Base-by-base conservation (phyloP, 2,888 invertebrate species). In the Biston betularia region DNA sequence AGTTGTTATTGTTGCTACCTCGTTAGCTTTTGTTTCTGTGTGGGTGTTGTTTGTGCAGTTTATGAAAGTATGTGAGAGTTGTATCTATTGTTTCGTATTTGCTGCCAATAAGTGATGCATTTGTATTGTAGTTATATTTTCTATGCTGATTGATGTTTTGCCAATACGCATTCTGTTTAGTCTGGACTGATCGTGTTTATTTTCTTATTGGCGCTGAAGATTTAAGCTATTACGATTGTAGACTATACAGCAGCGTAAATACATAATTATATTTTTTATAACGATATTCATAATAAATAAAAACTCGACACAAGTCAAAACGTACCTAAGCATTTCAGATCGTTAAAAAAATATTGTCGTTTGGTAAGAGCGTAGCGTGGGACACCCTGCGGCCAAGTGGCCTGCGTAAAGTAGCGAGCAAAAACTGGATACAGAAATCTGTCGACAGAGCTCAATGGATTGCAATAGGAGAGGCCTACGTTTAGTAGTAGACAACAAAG, bases 151-250 rank as follows among this genome's bases (percentile, higher is more conserved):
- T 56, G 61, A 56, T 46, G 56, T 52, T 61, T 34, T 52, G 65
- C 56, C 61, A 65, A 65, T 61, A 56, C 44, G 44, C 38, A 10
- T 11, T 55, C 34, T 65, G 59, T 65, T 65, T 65, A 65, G 59
- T 65, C 59, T 59, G 24, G 11, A 40, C 11, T 12, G 34, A 35
- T 44, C 7, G 46, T 60, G 65, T 65, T 55, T 60, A 38, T 60
- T 65, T 65, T 48, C 35, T 54, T 42, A 49, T 38, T 48, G 11
- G 33, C 38, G 10, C 35, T 54, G 53, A 15, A 40, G 53, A 53
- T 53, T 42, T 40, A 11, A 40, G 53, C 0, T 42, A 45, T 24
- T 24, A 24, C 14, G 38, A 38, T 38, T 8, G 38, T 38, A 38
- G 6, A 38, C 38, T 38, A 38, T 11, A 10, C 10, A 0, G 4